Base-by-base conservation (phyloP, 2,797 vertebrate genomes). In the Dendrocincla tyrannina region DNA sequence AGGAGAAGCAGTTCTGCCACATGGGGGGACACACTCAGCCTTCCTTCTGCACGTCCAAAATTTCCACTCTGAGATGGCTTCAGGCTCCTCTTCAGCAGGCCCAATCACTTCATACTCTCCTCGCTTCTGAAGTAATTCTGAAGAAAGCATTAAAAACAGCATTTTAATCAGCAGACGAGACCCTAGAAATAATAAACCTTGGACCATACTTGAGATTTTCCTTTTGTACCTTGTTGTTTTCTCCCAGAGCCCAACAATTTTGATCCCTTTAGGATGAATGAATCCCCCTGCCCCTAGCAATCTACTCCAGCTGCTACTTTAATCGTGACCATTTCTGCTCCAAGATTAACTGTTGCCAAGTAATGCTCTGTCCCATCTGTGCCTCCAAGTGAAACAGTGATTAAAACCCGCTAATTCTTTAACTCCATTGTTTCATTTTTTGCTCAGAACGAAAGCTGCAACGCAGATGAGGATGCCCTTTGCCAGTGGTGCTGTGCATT, bases 381-480 rank as follows among this genome's bases (percentile, higher is more conserved):
- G 95, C 70, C 83, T 95, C 74, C 77, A 83, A 96, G 74, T 94
- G 85, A 95, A 96, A 93, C 60, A 95, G 85, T 86, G 96, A 96
- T 94, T 96, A 96, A 96, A 96, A 95, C 62, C 67, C 3, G 9
- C 80, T 95, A 97, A 96, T 97, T 96, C 93, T 93, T 95, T 94
- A 91, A 95, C 88, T 95, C 85, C 59, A 95, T 95, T 97, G 93
- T 95, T 94, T 93, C 60, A 52, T 47, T 90, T 96, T 76, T 70
- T 46, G 55, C 85, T 89, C 76, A 42, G 77, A 93, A 93, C 3
- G 56, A 95, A 95, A 97, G 88, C 96, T 96, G 94, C 77, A 79
- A 74, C 67, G 35, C 95, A 95, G 89, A 96, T 93, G 94, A 95
- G n/a, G 68, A 89, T 85, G 80, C 62, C 62, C 83, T 92, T 73